Evolutionary conservation across 2,888 invertebrate species (phyloP).

Genomic region (Plebejus anna): DNA sequence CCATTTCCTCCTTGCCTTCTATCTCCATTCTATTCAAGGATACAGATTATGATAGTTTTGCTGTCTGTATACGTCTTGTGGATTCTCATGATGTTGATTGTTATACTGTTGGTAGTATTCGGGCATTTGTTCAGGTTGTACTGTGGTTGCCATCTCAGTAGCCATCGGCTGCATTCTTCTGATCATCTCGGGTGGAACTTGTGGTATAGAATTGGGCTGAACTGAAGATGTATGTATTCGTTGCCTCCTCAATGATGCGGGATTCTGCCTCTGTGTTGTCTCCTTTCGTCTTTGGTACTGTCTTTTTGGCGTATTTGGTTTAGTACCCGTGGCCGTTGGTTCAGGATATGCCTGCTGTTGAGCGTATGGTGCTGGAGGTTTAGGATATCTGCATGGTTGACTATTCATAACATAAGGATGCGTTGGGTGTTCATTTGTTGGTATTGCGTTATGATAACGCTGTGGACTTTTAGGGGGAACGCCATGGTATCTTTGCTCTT

Average conservation of each 20-base stretch:
- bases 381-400: not conserved
- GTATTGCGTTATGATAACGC: not conserved
- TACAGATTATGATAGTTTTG: not conserved
- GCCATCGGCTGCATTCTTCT: not conserved
- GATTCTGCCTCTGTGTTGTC: not conserved
- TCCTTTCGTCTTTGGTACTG: not conserved
- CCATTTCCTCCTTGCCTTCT: not conserved
- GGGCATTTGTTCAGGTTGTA: not conserved
- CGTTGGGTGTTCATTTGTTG: not conserved
- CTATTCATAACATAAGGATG: not conserved
- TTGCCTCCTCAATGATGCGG: not conserved
- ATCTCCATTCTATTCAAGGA: not conserved
- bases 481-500: not conserved
- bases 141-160: not conserved
- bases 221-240: not conserved
- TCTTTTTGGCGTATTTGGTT: not conserved
- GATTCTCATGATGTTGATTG: not conserved
- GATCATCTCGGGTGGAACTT: not conserved
- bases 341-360: not conserved
- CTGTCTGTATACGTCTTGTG: not conserved
- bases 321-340: not conserved
- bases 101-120: not conserved
- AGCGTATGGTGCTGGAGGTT: not conserved
- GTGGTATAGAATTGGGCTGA: not conserved
- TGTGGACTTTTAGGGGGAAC: not conserved